Conservation (phyloP, 1,140 invertebrate species). For the Diabrotica virgifera region DNA sequence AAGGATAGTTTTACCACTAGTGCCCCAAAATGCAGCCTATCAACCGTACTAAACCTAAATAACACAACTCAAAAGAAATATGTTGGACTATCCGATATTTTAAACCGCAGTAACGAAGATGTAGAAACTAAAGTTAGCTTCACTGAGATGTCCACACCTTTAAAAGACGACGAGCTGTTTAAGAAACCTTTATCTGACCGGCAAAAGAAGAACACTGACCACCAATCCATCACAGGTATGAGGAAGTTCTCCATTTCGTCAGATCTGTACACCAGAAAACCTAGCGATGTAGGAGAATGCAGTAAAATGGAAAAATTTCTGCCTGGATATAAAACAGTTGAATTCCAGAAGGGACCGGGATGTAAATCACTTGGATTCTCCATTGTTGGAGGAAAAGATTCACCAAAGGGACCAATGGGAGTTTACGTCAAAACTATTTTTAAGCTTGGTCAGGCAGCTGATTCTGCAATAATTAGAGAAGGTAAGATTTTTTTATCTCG, state of each 20-base stretch:
- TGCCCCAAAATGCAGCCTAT: slow-evolving; percentile 5
- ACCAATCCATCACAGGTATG: slow-evolving; percentile 33
- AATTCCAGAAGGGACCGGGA: slow-evolving; percentile 67
- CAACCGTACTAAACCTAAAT: not conserved
- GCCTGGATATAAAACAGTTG: slow-evolving; percentile 48
- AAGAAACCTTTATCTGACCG: slow-evolving; percentile 15
- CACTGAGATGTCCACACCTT: slow-evolving; percentile 16
- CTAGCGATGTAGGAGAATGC: not conserved
- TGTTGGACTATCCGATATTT: slow-evolving; percentile 24
- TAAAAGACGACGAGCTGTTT: slow-evolving; percentile 11
- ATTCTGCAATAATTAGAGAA: slow-evolving; percentile 62
- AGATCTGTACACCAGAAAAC: not conserved
- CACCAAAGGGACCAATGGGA: slow-evolving; percentile 72
- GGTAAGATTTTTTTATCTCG: slow-evolving; percentile 40
- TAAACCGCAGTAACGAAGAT: slow-evolving; percentile 16
- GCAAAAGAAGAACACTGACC: not conserved
- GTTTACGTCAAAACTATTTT: slow-evolving; percentile 84
- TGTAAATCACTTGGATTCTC: slow-evolving; percentile 73
- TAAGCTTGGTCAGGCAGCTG: slow-evolving; percentile 69
- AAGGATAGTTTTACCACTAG: not conserved
- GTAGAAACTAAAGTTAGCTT: slow-evolving; percentile 31
- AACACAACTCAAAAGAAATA: slow-evolving; percentile 12
- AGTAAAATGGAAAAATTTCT: slow-evolving; percentile 9
- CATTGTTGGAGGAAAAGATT: slow-evolving; percentile 75
- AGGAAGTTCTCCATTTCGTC: slow-evolving; percentile 36